Evolutionary conservation across 2,797 vertebrate genomes (phyloP), one percentile per base, ranked within the genome.

Genomic region (Hafferia zeledoni): DNA sequence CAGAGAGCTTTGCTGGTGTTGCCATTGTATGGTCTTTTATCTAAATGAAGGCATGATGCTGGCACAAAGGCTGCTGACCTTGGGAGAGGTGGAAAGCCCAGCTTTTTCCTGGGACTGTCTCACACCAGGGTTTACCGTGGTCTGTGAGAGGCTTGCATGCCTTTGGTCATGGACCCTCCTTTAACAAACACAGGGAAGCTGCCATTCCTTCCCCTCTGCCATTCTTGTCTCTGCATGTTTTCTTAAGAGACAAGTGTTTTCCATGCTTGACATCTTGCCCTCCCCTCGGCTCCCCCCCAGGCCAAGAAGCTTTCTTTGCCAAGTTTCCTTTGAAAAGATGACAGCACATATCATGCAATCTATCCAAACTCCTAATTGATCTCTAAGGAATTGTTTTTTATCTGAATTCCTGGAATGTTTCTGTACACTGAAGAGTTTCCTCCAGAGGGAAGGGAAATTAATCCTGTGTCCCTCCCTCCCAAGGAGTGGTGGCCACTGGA

Each of bases 381-480:
- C 91, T 81, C 87, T 76, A 49, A 35, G 90, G 94, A 92, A 53
- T 43, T 82, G 59, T 59, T 94, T 90, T 79, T 87, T 68, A 72
- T 89, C 22, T 49, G 46, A 90, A 86, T 94, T 89, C 71, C 50
- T 91, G 89, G 85, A 95, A 67, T 63, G 59, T 63, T 94, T 93
- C 85, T 80, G 77, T 82, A 23, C 20, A 6, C 67, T 52, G 28
- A 82, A 87, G 79, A 84, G 77, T 53, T 90, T 95, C 68, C 87
- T 70, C 60, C 0, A 1, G 56, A 80, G 60, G 52, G 41, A 77
- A 84, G 15, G 59, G 56, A 67, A 60, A 60, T 71, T n/a, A 87
- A 70, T 92, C 46, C 59, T 1, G 3, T 56, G 75, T 47, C 55
- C 10, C 33, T 92, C 17, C 47, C 35, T 81, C 43, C 28, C 2